Evolutionary conservation across 2,797 vertebrate species (phyloP).

Genomic region (Orestias chungarensis): DNA sequence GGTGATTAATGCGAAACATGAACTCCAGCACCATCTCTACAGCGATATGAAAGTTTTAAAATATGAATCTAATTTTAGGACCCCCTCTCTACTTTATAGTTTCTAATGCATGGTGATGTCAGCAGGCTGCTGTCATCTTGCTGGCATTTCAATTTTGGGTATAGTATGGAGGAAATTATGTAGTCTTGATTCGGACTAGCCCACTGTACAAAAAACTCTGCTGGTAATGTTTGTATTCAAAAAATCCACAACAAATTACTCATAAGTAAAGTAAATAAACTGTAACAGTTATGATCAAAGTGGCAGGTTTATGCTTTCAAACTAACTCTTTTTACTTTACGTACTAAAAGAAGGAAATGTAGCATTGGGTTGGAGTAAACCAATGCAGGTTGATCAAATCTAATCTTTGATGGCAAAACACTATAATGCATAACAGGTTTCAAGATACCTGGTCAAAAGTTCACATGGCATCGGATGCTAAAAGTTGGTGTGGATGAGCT

Average conservation of each 20-base stretch:
- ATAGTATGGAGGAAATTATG: conserved; percentile 70
- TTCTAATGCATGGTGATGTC: conserved; percentile 51
- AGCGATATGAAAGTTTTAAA: conserved; percentile 67
- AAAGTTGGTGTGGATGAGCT: background rate
- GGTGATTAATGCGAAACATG: conserved; percentile 68
- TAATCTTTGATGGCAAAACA: background rate
- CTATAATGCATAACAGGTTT: background rate
- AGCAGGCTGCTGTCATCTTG: conserved; percentile 63
- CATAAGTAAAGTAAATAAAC: background rate
- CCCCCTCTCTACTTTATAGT: conserved; percentile 30
- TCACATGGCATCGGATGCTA: background rate
- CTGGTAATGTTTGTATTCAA: conserved; percentile 20
- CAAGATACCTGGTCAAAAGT: background rate
- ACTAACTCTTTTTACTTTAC: background rate
- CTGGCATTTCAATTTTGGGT: conserved; percentile 74
- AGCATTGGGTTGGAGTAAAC: background rate
- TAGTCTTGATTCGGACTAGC: conserved; percentile 45
- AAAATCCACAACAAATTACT: conserved; percentile 8
- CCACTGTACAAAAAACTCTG: conserved; percentile 13
- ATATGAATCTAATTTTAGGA: conserved; percentile 67
- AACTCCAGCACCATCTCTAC: conserved; percentile 59
- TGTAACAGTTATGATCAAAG: background rate
- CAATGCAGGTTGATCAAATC: background rate
- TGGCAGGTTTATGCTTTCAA: background rate
- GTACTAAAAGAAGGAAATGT: background rate